Evolutionary conservation across 2,888 invertebrate species (phyloP).

Genomic region (Drosophila subquinaria): DNA sequence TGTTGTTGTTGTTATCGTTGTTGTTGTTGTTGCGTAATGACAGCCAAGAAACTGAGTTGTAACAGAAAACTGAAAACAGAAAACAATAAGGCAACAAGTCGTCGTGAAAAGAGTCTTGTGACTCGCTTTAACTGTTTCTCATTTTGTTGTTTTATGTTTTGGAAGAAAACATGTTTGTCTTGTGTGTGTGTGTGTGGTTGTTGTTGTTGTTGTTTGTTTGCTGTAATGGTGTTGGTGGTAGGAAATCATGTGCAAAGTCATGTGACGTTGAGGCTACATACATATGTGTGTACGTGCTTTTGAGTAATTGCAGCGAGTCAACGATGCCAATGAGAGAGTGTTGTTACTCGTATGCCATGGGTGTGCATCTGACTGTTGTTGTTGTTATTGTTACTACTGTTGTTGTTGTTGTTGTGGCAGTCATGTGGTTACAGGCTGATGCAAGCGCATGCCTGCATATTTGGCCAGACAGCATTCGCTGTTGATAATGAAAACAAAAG

Average conservation of each 20-base stretch:
- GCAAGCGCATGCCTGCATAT: conserved; percentile 65
- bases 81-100: conserved; percentile 38
- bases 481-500: conserved; percentile 73
- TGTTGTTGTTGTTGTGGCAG: conserved; percentile 31
- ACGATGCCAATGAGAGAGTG: conserved; percentile 62
- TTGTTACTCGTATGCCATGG: conserved; percentile 11
- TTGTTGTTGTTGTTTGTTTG: conserved; percentile 8
- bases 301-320: conserved; percentile 74
- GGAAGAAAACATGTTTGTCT: conserved; percentile 39
- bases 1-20: conserved; percentile 41
- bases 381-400: conserved; percentile 9
- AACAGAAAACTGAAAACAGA: conserved; percentile 47
- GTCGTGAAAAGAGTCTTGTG: conserved; percentile 59
- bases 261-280: conserved; percentile 67
- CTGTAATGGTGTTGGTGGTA: conserved; percentile 69
- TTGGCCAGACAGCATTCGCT: conserved; percentile 57
- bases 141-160: conserved; percentile 35
- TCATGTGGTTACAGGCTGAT: conserved; percentile 57
- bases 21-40: conserved; percentile 64
- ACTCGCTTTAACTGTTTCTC: conserved; percentile 54
- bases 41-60: conserved; percentile 60
- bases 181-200: conserved; percentile 13
- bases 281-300: conserved; percentile 51
- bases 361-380: conserved; percentile 18
- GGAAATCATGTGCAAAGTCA: conserved; percentile 82